Evolutionary conservation across 2,113 vertebrate species (phyloP).

Genomic region (Bufo bufo): DNA sequence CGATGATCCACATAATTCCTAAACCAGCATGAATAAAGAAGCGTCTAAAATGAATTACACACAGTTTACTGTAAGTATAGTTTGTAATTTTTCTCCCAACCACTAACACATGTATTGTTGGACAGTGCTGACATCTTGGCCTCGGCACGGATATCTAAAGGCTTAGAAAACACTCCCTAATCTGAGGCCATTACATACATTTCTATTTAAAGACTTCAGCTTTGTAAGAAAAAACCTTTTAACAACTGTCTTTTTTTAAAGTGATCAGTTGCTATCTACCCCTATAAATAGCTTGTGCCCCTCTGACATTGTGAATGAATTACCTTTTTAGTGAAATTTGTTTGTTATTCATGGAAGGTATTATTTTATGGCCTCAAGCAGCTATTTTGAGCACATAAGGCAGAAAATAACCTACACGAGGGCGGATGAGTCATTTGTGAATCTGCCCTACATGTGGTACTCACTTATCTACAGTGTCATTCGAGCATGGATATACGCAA

Average conservation of each 20-base stretch:
- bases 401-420: neutral
- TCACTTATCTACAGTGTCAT: constrained; percentile 53
- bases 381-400: constrained; percentile 55
- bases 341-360: constrained; percentile 48
- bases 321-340: constrained; percentile 42
- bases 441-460: constrained; percentile 47
- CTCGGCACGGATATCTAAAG: neutral
- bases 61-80: too few species aligned
- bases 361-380: constrained; percentile 26
- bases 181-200: neutral
- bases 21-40: too few species aligned
- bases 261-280: neutral
- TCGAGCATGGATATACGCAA: constrained; percentile 45
- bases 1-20: too few species aligned
- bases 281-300: constrained; percentile 11
- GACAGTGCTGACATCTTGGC: too few species aligned
- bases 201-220: constrained; percentile 24
- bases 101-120: neutral
- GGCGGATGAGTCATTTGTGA: constrained; percentile 51
- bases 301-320: neutral
- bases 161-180: neutral
- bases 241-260: neutral
- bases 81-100: too few species aligned
- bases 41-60: too few species aligned
- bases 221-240: neutral